Percentiles rank a stretch among this genome's conserved stretches.
phyloP scores from a whole-genome alignment of 2,888 invertebrate species.

The Colletes collaris region DNA sequence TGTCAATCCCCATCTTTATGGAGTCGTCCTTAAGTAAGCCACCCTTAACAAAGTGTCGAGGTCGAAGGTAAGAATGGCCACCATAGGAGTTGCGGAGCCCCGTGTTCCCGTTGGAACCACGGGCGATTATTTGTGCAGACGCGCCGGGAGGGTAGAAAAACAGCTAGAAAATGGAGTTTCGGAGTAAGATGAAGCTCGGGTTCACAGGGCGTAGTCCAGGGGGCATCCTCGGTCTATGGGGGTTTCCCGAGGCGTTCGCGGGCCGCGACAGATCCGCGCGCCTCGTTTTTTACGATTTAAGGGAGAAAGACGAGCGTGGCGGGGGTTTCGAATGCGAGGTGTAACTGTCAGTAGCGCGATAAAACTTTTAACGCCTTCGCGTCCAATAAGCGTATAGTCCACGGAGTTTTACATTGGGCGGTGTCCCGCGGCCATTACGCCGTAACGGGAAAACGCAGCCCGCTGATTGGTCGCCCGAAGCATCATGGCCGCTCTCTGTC shows the following conservation, averaged over 20 bases:
- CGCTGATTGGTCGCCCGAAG: constrained; percentile 73
- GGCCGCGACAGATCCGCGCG: constrained; percentile 59
- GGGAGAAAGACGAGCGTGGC: constrained; percentile 58
- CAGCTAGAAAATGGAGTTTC: constrained; percentile 39
- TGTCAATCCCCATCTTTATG: too few species aligned
- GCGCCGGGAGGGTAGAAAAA: neutral
- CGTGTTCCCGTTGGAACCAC: neutral
- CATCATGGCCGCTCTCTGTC: constrained; percentile 80
- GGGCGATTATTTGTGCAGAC: neutral
- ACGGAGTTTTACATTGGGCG: constrained; percentile 78
- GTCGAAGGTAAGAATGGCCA: too few species aligned
- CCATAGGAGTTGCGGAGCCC: accelerated
- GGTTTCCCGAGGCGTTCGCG: constrained; percentile 67
- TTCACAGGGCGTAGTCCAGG: constrained; percentile 75
- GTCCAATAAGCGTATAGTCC: constrained; percentile 80
- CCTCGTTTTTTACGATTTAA: constrained; percentile 75
- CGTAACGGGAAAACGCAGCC: constrained; percentile 70
- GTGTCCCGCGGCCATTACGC: constrained; percentile 81
- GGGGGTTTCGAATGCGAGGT: constrained; percentile 72
- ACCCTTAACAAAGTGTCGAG: neutral
- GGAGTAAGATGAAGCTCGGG: constrained; percentile 29
- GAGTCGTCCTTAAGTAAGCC: neutral
- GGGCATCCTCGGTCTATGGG: constrained; percentile 64
- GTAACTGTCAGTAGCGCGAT: constrained; percentile 78
- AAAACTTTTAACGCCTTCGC: constrained; percentile 81